Conservation (phyloP, 1,140 invertebrate genomes). For the Heliconius nattereri region DNA sequence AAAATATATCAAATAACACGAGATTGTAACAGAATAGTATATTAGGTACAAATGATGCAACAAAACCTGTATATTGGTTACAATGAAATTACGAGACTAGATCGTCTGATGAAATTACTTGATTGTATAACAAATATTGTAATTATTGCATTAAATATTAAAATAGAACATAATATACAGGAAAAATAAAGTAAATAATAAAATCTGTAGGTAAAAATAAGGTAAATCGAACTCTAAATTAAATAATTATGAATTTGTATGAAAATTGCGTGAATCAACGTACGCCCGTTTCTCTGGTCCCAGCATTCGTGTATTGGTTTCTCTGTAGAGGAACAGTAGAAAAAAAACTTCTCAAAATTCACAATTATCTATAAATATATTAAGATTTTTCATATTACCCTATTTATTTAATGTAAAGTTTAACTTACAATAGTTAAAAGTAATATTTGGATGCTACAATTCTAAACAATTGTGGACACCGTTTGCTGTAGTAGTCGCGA, state of each 20-base stretch:
- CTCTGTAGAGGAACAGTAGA: conserved; percentile 50
- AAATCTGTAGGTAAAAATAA: neutral
- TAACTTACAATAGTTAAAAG: too few relatives aligned
- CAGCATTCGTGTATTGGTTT: conserved; percentile 48
- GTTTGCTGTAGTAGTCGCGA: too few relatives aligned
- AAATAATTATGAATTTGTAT: neutral
- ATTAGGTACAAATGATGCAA: too few relatives aligned
- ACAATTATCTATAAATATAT: too few relatives aligned
- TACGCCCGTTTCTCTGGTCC: conserved; percentile 54
- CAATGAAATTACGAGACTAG: neutral
- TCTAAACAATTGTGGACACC: too few relatives aligned
- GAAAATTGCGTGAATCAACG: conserved; percentile 34
- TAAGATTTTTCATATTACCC: too few relatives aligned
- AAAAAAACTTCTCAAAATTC: neutral
- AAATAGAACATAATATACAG: neutral
- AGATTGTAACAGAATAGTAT: too few relatives aligned
- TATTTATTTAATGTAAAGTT: too few relatives aligned
- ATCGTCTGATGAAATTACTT: neutral
- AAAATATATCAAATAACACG: too few relatives aligned
- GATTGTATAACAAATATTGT: neutral
- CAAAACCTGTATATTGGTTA: too few relatives aligned
- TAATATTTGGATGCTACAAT: too few relatives aligned
- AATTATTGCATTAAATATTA: neutral
- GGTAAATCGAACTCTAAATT: neutral
- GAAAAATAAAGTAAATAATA: neutral